A percentile compares a stretch with the other conserved stretches of the same genome.
Conservation (phyloP, 2,797 vertebrate genomes). For the Echiichthys vipera region DNA sequence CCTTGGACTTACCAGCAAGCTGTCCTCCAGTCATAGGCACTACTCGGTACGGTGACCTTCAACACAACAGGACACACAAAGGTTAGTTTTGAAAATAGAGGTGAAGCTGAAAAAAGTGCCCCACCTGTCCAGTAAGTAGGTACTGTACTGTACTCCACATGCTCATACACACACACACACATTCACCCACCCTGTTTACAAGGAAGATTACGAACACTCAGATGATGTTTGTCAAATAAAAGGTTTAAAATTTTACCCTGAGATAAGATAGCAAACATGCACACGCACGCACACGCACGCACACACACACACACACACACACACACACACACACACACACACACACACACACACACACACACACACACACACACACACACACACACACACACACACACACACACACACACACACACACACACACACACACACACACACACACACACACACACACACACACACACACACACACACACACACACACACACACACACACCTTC, state of each 20-base stretch:
- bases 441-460: background rate
- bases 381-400: constrained; percentile 16
- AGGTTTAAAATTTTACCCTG: constrained; percentile 8
- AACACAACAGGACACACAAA: constrained; percentile 62
- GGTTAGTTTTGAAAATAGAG: constrained; percentile 29
- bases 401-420: background rate
- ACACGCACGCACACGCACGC: background rate
- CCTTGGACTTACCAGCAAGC: constrained; percentile 89
- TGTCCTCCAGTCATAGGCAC: constrained; percentile 87
- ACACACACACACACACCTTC: background rate
- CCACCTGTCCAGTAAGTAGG: background rate
- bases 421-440: constrained; percentile 16
- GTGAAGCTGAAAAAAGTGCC: constrained; percentile 9
- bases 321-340: background rate
- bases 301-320: constrained; percentile 6
- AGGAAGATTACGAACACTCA: constrained; percentile 15
- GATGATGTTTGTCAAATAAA: constrained; percentile 28
- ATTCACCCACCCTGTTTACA: constrained; percentile 5
- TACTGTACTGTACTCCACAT: constrained; percentile 17
- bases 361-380: no score
- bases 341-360: no score
- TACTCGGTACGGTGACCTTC: constrained; percentile 91
- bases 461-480: constrained; percentile 17
- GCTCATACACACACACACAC: constrained; percentile 1
- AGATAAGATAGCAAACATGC: constrained; percentile 23